A percentile compares a stretch with the other conserved stretches of the same genome.
These are phyloP conservation scores for Drosophila azteca DNA, from an alignment of 1,140 invertebrate species.

Conservation along the genomic window DNA sequence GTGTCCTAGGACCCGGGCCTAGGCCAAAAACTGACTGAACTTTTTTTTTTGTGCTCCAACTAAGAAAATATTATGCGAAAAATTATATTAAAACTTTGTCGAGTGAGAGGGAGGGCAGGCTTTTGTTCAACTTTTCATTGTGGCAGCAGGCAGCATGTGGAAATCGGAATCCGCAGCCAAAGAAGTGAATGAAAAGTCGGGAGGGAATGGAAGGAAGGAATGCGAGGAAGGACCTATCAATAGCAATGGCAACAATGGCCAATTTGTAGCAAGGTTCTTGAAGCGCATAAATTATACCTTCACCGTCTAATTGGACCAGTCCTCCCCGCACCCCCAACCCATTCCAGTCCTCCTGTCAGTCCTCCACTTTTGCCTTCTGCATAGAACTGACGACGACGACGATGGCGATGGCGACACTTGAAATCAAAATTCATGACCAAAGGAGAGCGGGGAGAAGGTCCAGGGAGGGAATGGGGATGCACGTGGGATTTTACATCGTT, in stretches of 20 bases:
- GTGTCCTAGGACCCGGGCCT: conserved; percentile 30
- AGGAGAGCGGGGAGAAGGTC: neutral
- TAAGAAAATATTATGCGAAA: conserved; percentile 70
- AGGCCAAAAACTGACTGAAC: conserved; percentile 17
- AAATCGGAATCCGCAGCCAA: neutral
- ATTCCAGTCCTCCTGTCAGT: too few relatives aligned
- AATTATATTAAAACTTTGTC: conserved; percentile 74
- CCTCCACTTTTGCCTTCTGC: neutral
- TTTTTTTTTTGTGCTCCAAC: conserved; percentile 27
- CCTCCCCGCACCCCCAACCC: neutral
- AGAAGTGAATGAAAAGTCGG: neutral
- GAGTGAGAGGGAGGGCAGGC: conserved; percentile 39
- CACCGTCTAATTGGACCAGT: conserved; percentile 66
- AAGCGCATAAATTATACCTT: conserved; percentile 74
- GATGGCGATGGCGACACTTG: conserved; percentile 48
- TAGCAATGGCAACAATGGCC: conserved; percentile 70
- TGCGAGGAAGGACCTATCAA: conserved; percentile 49
- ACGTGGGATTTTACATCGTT: too few relatives aligned
- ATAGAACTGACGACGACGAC: conserved; percentile 44
- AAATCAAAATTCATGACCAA: conserved; percentile 71
- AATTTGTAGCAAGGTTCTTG: conserved; percentile 72
- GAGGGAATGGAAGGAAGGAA: too few relatives aligned
- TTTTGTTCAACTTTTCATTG: conserved; percentile 64
- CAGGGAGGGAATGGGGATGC: too few relatives aligned
- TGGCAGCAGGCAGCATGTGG: conserved; percentile 27